These are phyloP conservation scores for Columba livia DNA, from an alignment of 2,113 vertebrate genomes.

Conservation along the genomic window DNA sequence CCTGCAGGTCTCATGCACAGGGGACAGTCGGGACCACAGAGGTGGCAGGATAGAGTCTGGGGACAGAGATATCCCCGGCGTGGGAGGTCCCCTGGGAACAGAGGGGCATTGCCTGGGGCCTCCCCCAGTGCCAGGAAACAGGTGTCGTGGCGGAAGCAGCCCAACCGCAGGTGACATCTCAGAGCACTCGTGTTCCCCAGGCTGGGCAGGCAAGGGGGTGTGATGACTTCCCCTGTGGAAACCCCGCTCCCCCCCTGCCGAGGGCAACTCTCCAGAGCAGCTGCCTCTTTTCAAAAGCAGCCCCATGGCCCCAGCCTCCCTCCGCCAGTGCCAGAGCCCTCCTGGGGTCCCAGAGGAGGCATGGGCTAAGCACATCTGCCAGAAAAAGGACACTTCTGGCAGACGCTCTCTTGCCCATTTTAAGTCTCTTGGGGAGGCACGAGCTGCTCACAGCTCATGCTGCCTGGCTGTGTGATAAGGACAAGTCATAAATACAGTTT, in stretches of 20 bases:
- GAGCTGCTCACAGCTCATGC: not conserved
- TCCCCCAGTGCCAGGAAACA: not conserved
- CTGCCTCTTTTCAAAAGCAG: not conserved
- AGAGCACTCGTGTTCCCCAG: not conserved
- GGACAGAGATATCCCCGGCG: not conserved
- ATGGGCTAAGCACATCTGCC: fast-evolving
- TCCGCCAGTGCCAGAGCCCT: not conserved
- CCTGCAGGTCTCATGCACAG: not conserved
- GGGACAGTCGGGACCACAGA: not conserved
- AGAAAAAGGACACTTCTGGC: not conserved
- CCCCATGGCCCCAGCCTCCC: fast-evolving
- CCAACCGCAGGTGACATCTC: not conserved
- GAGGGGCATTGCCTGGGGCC: not conserved
- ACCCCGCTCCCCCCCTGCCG: not conserved
- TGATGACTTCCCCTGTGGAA: not conserved
- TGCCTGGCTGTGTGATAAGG: not conserved
- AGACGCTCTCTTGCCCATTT: not conserved
- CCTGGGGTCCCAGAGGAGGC: not conserved
- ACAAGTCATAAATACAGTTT: not conserved
- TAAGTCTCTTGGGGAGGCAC: not conserved
- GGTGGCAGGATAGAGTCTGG: not conserved
- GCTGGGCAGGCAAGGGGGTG: not conserved
- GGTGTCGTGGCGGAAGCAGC: not conserved
- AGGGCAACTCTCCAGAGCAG: fast-evolving
- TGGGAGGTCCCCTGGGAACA: not conserved